Evolutionary conservation across 1,140 invertebrate genomes (phyloP).

Genomic region (Scaptodrosophila lebanonensis): DNA sequence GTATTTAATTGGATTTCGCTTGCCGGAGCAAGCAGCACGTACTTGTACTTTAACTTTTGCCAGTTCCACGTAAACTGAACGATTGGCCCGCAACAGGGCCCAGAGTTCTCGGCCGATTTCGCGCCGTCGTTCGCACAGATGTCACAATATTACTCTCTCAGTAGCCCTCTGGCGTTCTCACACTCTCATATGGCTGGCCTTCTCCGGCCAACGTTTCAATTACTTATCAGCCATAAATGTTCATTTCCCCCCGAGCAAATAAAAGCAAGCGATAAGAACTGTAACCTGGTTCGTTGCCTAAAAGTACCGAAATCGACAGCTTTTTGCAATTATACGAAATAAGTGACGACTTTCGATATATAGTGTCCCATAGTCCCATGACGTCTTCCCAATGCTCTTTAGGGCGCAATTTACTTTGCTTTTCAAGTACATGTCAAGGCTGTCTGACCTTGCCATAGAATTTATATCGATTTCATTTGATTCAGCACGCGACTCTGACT

Average conservation of each 20-base stretch:
- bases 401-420: conserved; percentile 1
- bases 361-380: too few relatives aligned
- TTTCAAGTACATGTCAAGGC: conserved; percentile 31
- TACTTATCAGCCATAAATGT: conserved; percentile 49
- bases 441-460: conserved; percentile 17
- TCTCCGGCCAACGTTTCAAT: conserved; percentile 21
- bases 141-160: conserved; percentile 8
- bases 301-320: too few relatives aligned
- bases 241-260: conserved; percentile 43
- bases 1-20: conserved; percentile 3
- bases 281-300: conserved; percentile 16
- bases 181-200: background rate
- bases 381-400: background rate
- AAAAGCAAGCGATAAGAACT: conserved; percentile 56
- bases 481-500: too few relatives aligned
- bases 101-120: conserved; percentile 39
- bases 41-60: conserved; percentile 65
- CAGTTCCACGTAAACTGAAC: conserved; percentile 59
- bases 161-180: conserved; percentile 5
- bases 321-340: conserved; percentile 48
- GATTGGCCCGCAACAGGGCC: conserved; percentile 26
- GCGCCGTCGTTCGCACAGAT: conserved; percentile 24
- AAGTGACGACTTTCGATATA: background rate
- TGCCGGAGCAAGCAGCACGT: conserved; percentile 2
- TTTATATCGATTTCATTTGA: conserved; percentile 50